Conservation (phyloP, 2,113 vertebrate species). For the Laticauda laticaudata region DNA sequence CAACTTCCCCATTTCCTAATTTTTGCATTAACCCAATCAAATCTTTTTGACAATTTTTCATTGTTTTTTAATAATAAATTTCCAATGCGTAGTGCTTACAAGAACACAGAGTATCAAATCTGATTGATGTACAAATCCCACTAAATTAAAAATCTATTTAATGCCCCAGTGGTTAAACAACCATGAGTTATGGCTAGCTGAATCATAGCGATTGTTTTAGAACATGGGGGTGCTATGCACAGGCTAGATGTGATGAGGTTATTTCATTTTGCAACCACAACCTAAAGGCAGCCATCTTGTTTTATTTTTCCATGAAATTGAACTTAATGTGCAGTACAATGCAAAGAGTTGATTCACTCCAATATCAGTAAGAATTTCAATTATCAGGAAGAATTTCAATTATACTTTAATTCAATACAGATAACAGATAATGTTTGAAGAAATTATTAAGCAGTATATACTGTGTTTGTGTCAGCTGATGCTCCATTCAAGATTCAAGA, state of each 20-base stretch:
- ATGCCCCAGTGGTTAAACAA: constrained; percentile 3
- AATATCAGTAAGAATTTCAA: too few species aligned
- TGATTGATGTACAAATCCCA: constrained; percentile 7
- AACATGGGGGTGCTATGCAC: not conserved
- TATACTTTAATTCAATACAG: not conserved
- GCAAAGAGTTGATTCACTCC: not conserved
- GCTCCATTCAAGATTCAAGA: too few species aligned
- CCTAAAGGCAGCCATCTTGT: not conserved
- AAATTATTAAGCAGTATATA: not conserved
- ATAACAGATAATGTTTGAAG: not conserved
- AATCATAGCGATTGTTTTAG: not conserved
- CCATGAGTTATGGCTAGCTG: not conserved
- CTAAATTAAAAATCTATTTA: constrained; percentile 18
- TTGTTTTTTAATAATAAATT: constrained; percentile 8
- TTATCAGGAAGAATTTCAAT: not conserved
- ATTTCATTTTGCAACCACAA: not conserved
- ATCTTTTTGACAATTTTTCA: constrained; percentile 13
- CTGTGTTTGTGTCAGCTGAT: not conserved
- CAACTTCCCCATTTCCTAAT: not conserved
- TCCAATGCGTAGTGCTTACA: not conserved
- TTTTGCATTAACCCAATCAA: constrained; percentile 28
- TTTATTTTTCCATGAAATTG: not conserved
- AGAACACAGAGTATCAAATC: not conserved
- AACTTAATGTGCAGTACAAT: not conserved
- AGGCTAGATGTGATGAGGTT: not conserved